Percentiles rank a stretch among this genome's conserved stretches.
phyloP scores from a whole-genome alignment of 2,797 vertebrate species.

The Tachyglossus aculeatus region DNA sequence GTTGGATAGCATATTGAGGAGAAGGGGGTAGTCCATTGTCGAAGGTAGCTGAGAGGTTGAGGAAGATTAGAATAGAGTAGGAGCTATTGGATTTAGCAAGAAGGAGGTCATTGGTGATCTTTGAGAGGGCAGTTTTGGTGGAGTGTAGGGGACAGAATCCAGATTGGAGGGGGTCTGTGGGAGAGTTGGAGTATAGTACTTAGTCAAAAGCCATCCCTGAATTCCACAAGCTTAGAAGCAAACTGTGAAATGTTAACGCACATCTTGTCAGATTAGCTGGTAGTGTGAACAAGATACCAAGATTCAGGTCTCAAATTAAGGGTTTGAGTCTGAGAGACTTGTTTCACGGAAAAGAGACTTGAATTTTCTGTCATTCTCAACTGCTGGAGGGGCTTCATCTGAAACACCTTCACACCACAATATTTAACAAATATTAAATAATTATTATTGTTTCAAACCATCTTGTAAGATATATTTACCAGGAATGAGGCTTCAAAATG shows the following conservation, averaged over 20 bases:
- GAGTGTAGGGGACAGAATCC: too few species aligned
- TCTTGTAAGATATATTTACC: constrained; percentile 28
- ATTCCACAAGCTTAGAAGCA: not conserved
- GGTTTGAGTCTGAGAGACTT: not conserved
- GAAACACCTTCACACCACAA: not conserved
- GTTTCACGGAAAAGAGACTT: not conserved
- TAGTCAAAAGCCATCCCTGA: not conserved
- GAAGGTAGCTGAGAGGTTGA: too few species aligned
- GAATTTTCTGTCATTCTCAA: not conserved
- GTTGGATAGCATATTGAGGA: too few species aligned
- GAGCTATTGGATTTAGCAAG: too few species aligned
- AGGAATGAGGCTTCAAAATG: constrained; percentile 23
- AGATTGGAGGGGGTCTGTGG: too few species aligned
- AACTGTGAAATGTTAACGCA: not conserved
- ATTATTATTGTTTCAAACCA: constrained; percentile 40
- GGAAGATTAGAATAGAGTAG: too few species aligned
- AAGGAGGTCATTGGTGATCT: too few species aligned
- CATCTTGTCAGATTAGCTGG: not conserved
- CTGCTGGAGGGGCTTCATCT: not conserved
- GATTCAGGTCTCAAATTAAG: not conserved
- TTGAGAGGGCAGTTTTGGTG: too few species aligned
- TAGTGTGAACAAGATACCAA: not conserved
- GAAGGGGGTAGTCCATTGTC: too few species aligned
- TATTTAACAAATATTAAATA: constrained; percentile 43
- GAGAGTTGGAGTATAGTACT: too few species aligned